phyloP scores from a whole-genome alignment of 2,113 vertebrate genomes.

The Odontophorus gujanensis region DNA sequence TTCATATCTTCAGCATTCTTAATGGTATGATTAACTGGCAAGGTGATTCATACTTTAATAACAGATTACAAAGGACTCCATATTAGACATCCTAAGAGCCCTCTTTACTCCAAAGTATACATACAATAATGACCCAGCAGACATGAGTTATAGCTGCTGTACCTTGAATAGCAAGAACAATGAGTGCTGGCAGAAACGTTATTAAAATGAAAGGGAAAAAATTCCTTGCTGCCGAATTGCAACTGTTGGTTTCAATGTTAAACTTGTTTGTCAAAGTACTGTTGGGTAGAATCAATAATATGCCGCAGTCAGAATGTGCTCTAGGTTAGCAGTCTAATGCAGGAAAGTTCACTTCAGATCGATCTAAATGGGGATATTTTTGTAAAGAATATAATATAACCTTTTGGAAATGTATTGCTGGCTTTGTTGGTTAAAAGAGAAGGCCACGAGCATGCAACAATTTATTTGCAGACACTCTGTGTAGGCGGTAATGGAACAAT shows the following conservation, averaged over 20 bases:
- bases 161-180: conserved; percentile 63
- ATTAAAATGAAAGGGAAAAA: conserved; percentile 78
- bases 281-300: conserved; percentile 39
- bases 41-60: conserved; percentile 67
- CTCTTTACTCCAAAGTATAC: conserved; percentile 74
- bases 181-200: conserved; percentile 70
- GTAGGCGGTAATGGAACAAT: not conserved
- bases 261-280: conserved; percentile 78
- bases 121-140: conserved; percentile 64
- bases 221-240: conserved; percentile 66
- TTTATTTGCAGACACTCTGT: not conserved
- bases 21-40: conserved; percentile 78
- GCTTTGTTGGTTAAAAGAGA: not conserved
- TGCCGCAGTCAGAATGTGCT: conserved; percentile 8
- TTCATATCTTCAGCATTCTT: conserved; percentile 72
- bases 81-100: conserved; percentile 71
- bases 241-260: conserved; percentile 74
- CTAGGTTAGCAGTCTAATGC: not conserved
- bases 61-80: conserved; percentile 77
- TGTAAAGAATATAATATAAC: not conserved
- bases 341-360: not conserved
- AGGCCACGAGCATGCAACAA: not conserved
- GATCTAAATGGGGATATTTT: not conserved
- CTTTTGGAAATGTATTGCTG: not conserved
- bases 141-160: conserved; percentile 76